phyloP scores from a whole-genome alignment of 2,888 invertebrate species.

The Lithosia quadra region DNA sequence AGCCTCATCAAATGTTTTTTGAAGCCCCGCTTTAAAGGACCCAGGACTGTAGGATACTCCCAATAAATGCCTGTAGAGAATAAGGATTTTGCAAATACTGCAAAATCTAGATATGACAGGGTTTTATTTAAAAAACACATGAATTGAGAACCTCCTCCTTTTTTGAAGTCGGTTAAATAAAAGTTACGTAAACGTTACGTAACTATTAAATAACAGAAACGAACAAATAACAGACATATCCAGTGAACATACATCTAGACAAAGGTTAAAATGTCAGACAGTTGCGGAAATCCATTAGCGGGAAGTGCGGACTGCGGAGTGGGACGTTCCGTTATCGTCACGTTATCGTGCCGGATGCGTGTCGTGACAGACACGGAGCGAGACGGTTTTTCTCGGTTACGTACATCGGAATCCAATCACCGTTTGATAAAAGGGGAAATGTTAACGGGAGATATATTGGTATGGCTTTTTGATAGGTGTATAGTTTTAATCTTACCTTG shows the following conservation, averaged over 20 bases:
- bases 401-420: neutral
- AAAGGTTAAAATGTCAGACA: constrained; percentile 12
- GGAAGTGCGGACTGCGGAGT: constrained; percentile 12
- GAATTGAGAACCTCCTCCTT: no score
- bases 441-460: neutral
- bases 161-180: no score
- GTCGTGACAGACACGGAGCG: constrained; percentile 9
- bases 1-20: no score
- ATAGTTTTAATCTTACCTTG: neutral
- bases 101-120: no score
- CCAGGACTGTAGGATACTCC: no score
- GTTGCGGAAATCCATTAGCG: constrained; percentile 23
- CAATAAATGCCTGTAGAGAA: no score
- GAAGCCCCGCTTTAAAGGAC: no score
- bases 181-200: neutral
- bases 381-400: constrained; percentile 5
- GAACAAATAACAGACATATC: neutral
- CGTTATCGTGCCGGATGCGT: constrained; percentile 17
- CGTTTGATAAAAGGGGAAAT: neutral
- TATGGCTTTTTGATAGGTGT: neutral
- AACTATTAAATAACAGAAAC: neutral
- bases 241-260: constrained; percentile 3
- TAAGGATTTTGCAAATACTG: no score
- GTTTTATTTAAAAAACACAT: no score
- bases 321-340: constrained; percentile 6